Percentiles rank a stretch among this genome's conserved stretches.
Evolutionary conservation across 1,140 invertebrate species (phyloP).

Genomic region (Leguminivora glycinivorella): DNA sequence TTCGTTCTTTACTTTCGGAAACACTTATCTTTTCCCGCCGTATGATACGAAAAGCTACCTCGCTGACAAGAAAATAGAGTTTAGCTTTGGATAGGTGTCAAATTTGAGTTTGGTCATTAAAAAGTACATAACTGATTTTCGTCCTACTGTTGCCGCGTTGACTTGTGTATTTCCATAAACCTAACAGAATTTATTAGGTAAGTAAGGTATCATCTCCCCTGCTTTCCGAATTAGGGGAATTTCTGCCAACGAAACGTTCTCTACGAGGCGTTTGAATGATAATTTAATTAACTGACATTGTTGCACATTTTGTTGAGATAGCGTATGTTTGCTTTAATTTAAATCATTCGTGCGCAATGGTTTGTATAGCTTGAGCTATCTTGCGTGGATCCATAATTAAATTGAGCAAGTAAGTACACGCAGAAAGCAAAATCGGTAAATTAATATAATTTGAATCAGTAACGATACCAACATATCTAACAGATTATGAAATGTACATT

Average conservation of each 20-base stretch:
- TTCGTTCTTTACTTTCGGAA: slow-evolving; percentile 29
- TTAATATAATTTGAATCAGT: too few relatives aligned
- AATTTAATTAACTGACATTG: slow-evolving; percentile 18
- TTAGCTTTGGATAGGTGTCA: neutral
- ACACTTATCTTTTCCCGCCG: neutral
- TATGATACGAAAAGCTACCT: neutral
- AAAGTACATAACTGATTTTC: slow-evolving; percentile 33
- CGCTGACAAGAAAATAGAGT: neutral
- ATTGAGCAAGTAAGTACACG: too few relatives aligned
- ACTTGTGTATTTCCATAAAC: slow-evolving; percentile 62
- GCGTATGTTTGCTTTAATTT: neutral
- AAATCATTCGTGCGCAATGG: neutral
- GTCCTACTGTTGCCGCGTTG: slow-evolving; percentile 53
- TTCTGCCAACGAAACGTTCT: slow-evolving; percentile 29
- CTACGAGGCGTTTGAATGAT: slow-evolving; percentile 16
- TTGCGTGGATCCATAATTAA: too few relatives aligned
- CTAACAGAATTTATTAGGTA: slow-evolving; percentile 65
- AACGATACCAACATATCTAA: too few relatives aligned
- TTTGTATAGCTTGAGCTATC: neutral
- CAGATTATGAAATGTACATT: too few relatives aligned
- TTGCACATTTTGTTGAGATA: slow-evolving; percentile 12
- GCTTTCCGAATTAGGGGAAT: slow-evolving; percentile 17
- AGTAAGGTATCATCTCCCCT: slow-evolving; percentile 30
- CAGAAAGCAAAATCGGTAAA: too few relatives aligned
- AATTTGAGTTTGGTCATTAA: neutral